Conservation (phyloP, 2,888 invertebrate genomes). For the Toxonevra muliebris region DNA sequence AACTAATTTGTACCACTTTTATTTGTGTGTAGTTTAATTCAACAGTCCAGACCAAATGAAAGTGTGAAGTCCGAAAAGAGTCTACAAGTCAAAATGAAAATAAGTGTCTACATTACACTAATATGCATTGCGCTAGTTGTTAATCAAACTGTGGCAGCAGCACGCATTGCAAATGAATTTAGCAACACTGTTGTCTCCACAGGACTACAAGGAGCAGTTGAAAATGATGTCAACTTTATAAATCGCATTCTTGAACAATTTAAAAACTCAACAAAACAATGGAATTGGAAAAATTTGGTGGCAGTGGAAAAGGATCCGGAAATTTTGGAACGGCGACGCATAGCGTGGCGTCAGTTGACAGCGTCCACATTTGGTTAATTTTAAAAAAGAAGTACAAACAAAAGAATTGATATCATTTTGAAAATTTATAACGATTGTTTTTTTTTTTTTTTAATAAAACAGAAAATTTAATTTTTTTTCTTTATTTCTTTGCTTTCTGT, state of each 20-base stretch:
- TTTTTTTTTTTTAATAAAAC: no score
- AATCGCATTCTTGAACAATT: slow-evolving; percentile 9
- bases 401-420: slow-evolving; percentile 1
- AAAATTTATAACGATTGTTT: no score
- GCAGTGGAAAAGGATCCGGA: slow-evolving; percentile 4
- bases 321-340: slow-evolving; percentile 16
- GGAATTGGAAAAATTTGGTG: slow-evolving; percentile 1
- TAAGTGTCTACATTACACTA: background rate
- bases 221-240: slow-evolving; percentile 11
- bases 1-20: background rate
- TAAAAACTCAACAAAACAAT: slow-evolving; percentile 4
- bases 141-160: no score
- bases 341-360: slow-evolving; percentile 31
- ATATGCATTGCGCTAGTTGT: background rate
- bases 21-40: background rate
- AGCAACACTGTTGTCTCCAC: no score
- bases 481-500: background rate
- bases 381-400: background rate
- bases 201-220: no score
- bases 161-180: no score
- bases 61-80: background rate
- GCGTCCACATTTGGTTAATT: slow-evolving; percentile 31
- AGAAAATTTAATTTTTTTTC: background rate
- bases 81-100: background rate
- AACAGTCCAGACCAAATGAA: background rate